Evolutionary conservation across 1,140 invertebrate species (phyloP), one percentile per base, ranked within the genome.

Genomic region (Artemia franciscana): DNA sequence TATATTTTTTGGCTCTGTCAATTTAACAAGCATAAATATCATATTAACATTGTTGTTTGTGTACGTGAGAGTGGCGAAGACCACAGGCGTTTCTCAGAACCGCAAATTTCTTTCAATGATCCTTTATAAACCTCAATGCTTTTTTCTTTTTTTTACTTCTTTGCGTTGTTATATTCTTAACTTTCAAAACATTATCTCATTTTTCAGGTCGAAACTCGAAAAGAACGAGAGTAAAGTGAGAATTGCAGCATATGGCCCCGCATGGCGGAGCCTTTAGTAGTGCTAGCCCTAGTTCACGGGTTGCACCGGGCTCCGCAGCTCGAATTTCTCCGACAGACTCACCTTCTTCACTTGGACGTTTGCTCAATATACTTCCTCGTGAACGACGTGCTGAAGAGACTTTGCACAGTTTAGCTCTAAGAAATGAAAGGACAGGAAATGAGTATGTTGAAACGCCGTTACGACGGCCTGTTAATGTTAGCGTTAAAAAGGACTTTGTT

Each of bases 391-490:
- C 39, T 12, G 39, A 51, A 18, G 39, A 51, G 21, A 51, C 12
- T 51, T 51, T 51, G 21, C 39, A 51, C 12, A 51, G 12, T 15
- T 51, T 51, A 3, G 39, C 39, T 18, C 39, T 51, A 15, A 51
- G 39, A 18, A 12, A 12, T 51, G 84, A 86, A 71, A 76, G 86
- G 66, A 77, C 80, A 68, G 79, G 79, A 70, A 90, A 89, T 77
- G 84, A 86, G 70, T 89, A 89, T 76, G 85, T 88, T 70, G 86
- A 90, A 70, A 84, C 85, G 63, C 86, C 86, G 66, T 78, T 84
- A 65, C 39, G 39, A 18, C 39, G 39, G 12, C 39, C 39, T 15
- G 12, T 18, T 51, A 26, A 64, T 68, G 72, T 75, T 4, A 76
- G 73, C 62, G 78, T 78, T 67, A 76, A 75, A 60, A 79, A 79